These are phyloP conservation scores for Lymantria dispar DNA, from an alignment of 2,888 invertebrate genomes.

Conservation along the genomic window DNA sequence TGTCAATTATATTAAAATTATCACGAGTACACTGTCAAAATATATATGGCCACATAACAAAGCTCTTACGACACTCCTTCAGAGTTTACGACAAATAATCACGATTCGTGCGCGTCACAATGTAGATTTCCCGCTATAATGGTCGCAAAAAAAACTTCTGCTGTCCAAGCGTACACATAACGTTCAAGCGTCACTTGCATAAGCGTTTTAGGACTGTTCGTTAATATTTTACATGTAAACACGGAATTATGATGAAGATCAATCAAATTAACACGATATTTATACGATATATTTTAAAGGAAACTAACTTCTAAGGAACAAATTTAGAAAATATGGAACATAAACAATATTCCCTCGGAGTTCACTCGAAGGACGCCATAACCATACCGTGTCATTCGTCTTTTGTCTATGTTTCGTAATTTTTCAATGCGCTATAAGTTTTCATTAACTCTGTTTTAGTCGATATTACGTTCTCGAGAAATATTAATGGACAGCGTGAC, in stretches of 20 bases:
- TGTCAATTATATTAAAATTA: conserved; percentile 65
- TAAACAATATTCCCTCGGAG: conserved; percentile 57
- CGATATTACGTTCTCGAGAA: no score
- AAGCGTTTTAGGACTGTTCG: conserved; percentile 7
- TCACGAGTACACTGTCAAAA: conserved; percentile 61
- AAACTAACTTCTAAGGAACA: conserved; percentile 43
- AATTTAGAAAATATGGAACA: conserved; percentile 69
- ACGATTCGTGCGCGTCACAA: conserved; percentile 72
- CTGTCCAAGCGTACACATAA: conserved; percentile 37
- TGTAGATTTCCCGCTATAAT: conserved; percentile 78
- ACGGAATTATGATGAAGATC: conserved; percentile 15
- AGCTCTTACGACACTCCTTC: conserved; percentile 59
- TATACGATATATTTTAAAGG: conserved; percentile 46
- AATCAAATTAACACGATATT: conserved; percentile 30
- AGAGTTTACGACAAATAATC: conserved; percentile 58
- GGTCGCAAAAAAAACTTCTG: conserved; percentile 50
- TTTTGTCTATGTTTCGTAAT: conserved; percentile 44
- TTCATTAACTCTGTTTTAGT: no score
- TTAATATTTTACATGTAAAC: conserved; percentile 8
- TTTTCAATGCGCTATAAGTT: neutral
- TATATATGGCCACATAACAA: conserved; percentile 69
- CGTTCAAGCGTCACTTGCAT: conserved; percentile 29
- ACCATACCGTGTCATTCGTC: conserved; percentile 8
- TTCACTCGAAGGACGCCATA: conserved; percentile 65
- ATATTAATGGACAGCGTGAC: no score